Base-by-base conservation (phyloP, 2,888 invertebrate species). In the Timema cristinae region DNA sequence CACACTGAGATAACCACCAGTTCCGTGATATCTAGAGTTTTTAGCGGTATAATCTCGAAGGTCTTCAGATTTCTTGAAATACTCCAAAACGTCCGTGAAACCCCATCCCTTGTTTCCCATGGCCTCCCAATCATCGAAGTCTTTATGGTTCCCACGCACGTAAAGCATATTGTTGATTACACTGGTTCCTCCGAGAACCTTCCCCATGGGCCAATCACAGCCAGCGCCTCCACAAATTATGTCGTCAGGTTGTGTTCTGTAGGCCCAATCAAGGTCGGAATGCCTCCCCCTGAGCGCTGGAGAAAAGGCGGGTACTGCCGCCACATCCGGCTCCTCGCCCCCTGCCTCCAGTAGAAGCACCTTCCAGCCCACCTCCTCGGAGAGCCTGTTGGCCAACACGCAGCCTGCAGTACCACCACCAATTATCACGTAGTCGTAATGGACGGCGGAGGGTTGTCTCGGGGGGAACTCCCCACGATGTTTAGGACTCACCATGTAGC, bases 131-230 rank as follows among this genome's bases (percentile, higher is more conserved):
- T 84, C 84, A 80, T 97, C 94, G 81, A 96, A 97, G 81, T 97
- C 97, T 76, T 87, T 89, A 77, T 89, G 90, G 80, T 97, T 95
- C 0, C 97, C 97, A 72, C 96, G 85, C 6, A 95, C 83, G 79
- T 97, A 97, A 0, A 95, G 83, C 96, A 97, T 96, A 81, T 94
- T 94, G 81, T 96, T 97, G 0, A 96, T 84, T 0, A 95, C 94
- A 54, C 92, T 92, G 13, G 92, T 92, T 0, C 97, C 97, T 0
- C 97, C 97, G 2, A 97, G 85, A 0, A 95, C 94, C 81, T 95
- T 95, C 1, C 96, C 96, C 16, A 97, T 85, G 0, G 94, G 94
- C 95, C 94, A 95, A 11, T 16, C 15, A 2, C 47, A 9, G 15
- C 8, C 6, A 10, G 6, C 15, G 32, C 32, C 32, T 32, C 32